These are phyloP conservation scores for Halisarca cf. caerulea DNA, from an alignment of 37 sponge, comb jelly and placozoan species.

Conservation along the genomic window DNA sequence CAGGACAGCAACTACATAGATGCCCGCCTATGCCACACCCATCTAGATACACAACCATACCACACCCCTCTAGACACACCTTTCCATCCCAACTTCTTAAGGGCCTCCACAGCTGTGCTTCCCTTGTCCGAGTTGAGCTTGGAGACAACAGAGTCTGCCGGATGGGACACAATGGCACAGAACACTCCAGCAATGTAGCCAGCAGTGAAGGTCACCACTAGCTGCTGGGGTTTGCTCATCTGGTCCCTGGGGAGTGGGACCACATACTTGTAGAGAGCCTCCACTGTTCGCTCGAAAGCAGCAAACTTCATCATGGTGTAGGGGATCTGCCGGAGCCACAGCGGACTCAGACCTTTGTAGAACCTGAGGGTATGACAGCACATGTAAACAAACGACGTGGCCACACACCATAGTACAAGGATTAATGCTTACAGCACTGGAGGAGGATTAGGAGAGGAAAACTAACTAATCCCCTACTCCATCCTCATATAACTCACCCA, in stretches of 20 bases:
- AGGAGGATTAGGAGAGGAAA: background rate
- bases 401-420: no score
- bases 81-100: constrained; percentile 82
- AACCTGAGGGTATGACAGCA: no score
- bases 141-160: constrained; percentile 96
- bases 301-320: constrained; percentile 99
- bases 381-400: no score
- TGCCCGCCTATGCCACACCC: no score
- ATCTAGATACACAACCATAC: no score
- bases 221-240: constrained; percentile 84
- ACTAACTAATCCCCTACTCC: background rate
- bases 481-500: background rate
- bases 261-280: constrained; percentile 96
- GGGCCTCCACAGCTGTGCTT: constrained; percentile 82
- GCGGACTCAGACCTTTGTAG: constrained; percentile 95
- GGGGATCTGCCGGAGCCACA: constrained; percentile 98
- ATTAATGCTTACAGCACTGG: no score
- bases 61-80: no score
- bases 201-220: constrained; percentile 97
- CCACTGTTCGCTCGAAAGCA: constrained; percentile 96
- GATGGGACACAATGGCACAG: constrained; percentile 98
- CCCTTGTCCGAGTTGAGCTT: constrained; percentile 95
- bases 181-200: constrained; percentile 99
- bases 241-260: constrained; percentile 87
- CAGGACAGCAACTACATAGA: no score